These are phyloP conservation scores for Ornithoptera priamus DNA, from an alignment of 2,888 invertebrate genomes.

Conservation along the genomic window DNA sequence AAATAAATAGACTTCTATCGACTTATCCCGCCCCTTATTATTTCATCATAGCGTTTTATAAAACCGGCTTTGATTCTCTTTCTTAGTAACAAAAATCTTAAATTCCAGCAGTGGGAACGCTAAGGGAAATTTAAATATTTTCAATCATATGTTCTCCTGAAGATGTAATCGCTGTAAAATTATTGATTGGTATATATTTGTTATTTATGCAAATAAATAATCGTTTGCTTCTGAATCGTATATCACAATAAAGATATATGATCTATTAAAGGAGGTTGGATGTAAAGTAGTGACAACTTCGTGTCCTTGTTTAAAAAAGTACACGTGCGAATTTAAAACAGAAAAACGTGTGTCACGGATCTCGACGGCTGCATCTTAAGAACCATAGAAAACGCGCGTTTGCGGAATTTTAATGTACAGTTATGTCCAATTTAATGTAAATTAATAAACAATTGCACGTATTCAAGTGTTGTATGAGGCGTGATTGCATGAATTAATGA, in stretches of 20 bases:
- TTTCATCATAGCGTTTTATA: too few species aligned
- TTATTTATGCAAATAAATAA: too few species aligned
- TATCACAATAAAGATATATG: not conserved
- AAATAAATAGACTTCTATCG: not conserved
- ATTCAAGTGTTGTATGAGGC: constrained; percentile 4
- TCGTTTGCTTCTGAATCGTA: too few species aligned
- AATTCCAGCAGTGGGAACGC: too few species aligned
- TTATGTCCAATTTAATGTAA: constrained; percentile 37
- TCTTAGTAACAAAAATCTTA: too few species aligned
- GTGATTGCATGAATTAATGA: constrained; percentile 11
- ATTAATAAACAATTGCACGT: constrained; percentile 23
- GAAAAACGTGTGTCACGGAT: constrained; percentile 44
- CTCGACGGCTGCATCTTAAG: constrained; percentile 34
- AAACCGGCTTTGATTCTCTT: too few species aligned
- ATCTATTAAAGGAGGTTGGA: not conserved
- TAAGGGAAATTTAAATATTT: too few species aligned
- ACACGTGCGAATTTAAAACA: constrained; percentile 46
- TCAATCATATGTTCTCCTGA: too few species aligned
- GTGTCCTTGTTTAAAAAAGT: constrained; percentile 53
- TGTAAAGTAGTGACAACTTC: not conserved
- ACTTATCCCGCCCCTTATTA: too few species aligned
- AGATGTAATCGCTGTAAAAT: too few species aligned
- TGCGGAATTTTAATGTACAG: constrained; percentile 35
- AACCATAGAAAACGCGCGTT: constrained; percentile 30
- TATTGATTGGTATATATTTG: too few species aligned